These are phyloP conservation scores for Diaphora mendica DNA, from an alignment of 2,888 invertebrate genomes.

Conservation along the genomic window DNA sequence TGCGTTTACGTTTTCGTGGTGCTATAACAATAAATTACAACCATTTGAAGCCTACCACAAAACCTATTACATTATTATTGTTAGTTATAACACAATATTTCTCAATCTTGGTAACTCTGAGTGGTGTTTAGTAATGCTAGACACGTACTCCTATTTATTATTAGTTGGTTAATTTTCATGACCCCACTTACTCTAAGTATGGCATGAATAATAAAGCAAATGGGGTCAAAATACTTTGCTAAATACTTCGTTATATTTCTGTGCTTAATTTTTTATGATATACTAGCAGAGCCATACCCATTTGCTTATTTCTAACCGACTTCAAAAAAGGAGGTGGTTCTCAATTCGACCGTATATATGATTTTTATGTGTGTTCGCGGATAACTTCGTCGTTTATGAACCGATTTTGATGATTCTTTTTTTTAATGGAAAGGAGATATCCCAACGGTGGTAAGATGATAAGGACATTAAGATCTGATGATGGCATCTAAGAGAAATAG, in stretches of 20 bases:
- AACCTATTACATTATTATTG: neutral
- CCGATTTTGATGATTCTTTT: no score
- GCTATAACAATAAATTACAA: neutral
- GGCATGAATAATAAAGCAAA: neutral
- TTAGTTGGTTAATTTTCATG: neutral
- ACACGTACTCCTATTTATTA: neutral
- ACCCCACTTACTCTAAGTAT: neutral
- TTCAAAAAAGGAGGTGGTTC: no score
- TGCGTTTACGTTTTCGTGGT: neutral
- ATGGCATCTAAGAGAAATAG: no score
- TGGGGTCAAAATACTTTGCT: neutral
- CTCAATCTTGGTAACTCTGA: neutral
- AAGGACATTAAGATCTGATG: no score
- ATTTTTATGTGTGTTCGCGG: no score
- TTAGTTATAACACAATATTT: neutral
- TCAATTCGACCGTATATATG: no score
- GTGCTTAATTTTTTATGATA: no score
- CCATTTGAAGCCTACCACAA: neutral
- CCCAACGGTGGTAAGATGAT: no score
- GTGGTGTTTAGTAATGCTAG: neutral
- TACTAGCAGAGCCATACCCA: no score
- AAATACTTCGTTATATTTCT: neutral
- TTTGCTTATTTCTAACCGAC: no score
- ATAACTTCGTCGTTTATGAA: no score
- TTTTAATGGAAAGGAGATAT: no score